phyloP scores from a whole-genome alignment of 2,113 vertebrate species.

The Gymnocephalus cernua region DNA sequence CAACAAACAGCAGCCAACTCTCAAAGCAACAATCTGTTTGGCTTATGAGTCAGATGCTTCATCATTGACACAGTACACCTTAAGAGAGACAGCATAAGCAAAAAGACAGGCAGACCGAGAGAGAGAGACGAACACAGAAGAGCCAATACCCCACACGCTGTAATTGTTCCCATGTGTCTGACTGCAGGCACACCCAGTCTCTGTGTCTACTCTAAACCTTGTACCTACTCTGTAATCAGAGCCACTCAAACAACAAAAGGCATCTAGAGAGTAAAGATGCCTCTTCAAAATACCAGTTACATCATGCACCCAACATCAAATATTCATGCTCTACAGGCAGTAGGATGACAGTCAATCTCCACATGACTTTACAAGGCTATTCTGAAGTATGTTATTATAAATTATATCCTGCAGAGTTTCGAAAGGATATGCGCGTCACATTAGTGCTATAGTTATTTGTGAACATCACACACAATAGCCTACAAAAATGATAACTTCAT shows the following conservation, averaged over 20 bases:
- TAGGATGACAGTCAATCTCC: slow-evolving; percentile 19
- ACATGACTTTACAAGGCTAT: slow-evolving; percentile 14
- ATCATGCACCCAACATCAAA: slow-evolving; percentile 55
- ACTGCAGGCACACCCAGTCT: slow-evolving; percentile 68
- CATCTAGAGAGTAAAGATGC: slow-evolving; percentile 55
- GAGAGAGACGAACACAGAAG: slow-evolving; percentile 38
- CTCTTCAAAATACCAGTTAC: slow-evolving; percentile 52
- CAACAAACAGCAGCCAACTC: background rate
- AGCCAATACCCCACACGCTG: slow-evolving; percentile 59
- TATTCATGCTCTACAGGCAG: slow-evolving; percentile 46
- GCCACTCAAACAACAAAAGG: slow-evolving; percentile 53
- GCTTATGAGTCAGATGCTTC: slow-evolving; percentile 12
- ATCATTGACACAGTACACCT: slow-evolving; percentile 32
- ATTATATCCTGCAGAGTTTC: background rate
- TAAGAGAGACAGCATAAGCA: slow-evolving; percentile 24
- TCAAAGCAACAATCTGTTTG: background rate
- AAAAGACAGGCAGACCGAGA: slow-evolving; percentile 45
- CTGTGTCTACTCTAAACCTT: slow-evolving; percentile 52
- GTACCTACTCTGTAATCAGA: slow-evolving; percentile 78
- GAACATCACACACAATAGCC: background rate
- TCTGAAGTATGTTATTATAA: slow-evolving; percentile 9
- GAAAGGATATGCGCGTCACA: background rate
- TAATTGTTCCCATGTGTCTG: slow-evolving; percentile 75
- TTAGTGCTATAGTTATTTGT: background rate
- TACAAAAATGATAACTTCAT: background rate